Evolutionary conservation across 2,113 vertebrate genomes (phyloP).

Genomic region (Symphodus melops): DNA sequence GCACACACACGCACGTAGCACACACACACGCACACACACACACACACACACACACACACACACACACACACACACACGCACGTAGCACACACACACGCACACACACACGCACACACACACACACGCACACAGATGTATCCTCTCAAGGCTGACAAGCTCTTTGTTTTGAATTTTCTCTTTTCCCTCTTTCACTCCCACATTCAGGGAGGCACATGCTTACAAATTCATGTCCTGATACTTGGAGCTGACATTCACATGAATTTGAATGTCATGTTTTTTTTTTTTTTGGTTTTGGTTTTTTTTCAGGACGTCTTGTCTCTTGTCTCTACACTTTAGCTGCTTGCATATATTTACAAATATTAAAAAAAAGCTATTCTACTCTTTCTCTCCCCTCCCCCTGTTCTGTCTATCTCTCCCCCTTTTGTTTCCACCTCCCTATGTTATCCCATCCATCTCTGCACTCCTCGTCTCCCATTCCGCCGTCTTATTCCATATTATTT

Average conservation of each 20-base stretch:
- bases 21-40: constrained; percentile 64
- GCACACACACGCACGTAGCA: too few species aligned
- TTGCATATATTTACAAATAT: constrained; percentile 84
- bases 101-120: constrained; percentile 53
- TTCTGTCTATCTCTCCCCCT: constrained; percentile 42
- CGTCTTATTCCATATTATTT: constrained; percentile 36
- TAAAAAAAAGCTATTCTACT: constrained; percentile 71
- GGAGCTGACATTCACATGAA: constrained; percentile 79
- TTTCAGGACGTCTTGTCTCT: constrained; percentile 72
- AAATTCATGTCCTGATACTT: constrained; percentile 77
- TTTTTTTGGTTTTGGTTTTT: too few species aligned
- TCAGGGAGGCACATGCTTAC: constrained; percentile 68
- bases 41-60: constrained; percentile 64
- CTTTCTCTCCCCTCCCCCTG: constrained; percentile 56
- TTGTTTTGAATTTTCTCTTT: constrained; percentile 75
- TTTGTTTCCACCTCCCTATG: constrained; percentile 48
- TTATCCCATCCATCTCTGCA: constrained; percentile 25
- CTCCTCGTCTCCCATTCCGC: constrained; percentile 43
- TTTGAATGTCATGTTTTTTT: constrained; percentile 79
- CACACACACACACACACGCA: constrained; percentile 68
- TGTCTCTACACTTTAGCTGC: constrained; percentile 78
- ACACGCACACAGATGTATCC: constrained; percentile 69
- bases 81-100: too few species aligned
- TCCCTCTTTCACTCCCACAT: constrained; percentile 63
- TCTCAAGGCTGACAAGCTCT: constrained; percentile 73